Conservation (phyloP, 2,797 vertebrate genomes). For the Myotis findleyi region DNA sequence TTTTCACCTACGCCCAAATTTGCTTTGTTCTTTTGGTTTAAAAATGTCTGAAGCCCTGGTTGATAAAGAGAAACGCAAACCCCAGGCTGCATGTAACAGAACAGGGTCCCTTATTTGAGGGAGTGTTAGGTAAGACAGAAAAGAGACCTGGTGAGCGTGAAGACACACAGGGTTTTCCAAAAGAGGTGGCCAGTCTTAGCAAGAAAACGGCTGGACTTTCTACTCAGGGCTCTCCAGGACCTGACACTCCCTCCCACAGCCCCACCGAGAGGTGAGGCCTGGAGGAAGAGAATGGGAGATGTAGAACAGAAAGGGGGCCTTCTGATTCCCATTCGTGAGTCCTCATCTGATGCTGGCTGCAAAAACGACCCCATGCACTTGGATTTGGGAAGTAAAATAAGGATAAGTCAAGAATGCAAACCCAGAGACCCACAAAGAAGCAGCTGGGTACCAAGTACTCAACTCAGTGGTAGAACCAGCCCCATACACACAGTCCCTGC, state of each 20-base stretch:
- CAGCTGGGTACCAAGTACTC: background rate
- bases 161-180: background rate
- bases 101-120: background rate
- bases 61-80: background rate
- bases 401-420: background rate
- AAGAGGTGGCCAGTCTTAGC: background rate
- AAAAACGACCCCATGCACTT: background rate
- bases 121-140: background rate
- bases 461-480: background rate
- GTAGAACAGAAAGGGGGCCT: rapidly evolving
- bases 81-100: background rate
- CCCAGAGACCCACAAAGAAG: background rate
- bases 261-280: background rate
- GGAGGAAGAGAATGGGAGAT: background rate
- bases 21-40: constrained; percentile 10
- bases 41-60: background rate
- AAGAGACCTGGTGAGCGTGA: background rate
- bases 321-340: background rate
- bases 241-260: too few relatives aligned
- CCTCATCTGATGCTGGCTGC: background rate
- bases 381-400: background rate
- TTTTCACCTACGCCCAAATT: background rate
- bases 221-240: background rate
- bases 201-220: background rate
- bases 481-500: rapidly evolving